These are phyloP conservation scores for Lepidonotus clava DNA, from an alignment of 2,888 invertebrate genomes.

Conservation along the genomic window DNA sequence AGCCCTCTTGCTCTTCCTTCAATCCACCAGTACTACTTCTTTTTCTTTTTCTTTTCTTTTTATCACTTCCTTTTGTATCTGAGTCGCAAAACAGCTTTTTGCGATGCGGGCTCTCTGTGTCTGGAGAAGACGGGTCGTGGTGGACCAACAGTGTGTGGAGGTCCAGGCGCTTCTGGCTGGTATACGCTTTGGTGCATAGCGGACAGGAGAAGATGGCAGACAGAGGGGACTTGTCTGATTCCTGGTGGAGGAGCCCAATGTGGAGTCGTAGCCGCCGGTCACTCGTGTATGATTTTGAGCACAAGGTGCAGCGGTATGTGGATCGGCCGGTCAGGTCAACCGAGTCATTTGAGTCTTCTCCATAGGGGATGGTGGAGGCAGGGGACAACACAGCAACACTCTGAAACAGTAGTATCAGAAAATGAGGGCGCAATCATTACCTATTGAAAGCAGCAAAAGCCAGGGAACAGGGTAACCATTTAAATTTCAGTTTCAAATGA, in stretches of 20 bases:
- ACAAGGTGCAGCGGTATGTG: background rate
- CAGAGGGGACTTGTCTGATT: conserved; percentile 21
- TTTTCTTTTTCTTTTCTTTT: background rate
- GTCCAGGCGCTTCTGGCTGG: conserved; percentile 7
- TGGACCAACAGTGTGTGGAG: background rate
- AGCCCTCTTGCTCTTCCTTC: background rate
- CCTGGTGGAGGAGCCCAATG: conserved; percentile 10
- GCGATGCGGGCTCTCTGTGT: background rate
- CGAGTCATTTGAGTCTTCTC: conserved; percentile 30
- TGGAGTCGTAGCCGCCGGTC: conserved; percentile 11
- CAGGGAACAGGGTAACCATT: too few relatives aligned
- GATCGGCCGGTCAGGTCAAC: background rate
- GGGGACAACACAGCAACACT: background rate
- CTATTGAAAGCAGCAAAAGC: background rate
- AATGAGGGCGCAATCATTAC: too few relatives aligned
- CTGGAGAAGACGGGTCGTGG: background rate
- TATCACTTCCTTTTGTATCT: background rate
- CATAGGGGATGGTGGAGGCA: conserved; percentile 22
- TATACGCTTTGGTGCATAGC: conserved; percentile 11
- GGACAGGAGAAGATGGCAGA: background rate
- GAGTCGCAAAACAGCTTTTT: background rate
- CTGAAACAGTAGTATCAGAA: background rate
- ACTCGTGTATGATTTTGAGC: conserved; percentile 27
- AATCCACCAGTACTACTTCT: background rate
- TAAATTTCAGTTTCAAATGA: too few relatives aligned